A percentile compares a stretch with the other conserved stretches of the same genome.
phyloP scores from a whole-genome alignment of 2,113 vertebrate species.

The Zosterops borbonicus region DNA sequence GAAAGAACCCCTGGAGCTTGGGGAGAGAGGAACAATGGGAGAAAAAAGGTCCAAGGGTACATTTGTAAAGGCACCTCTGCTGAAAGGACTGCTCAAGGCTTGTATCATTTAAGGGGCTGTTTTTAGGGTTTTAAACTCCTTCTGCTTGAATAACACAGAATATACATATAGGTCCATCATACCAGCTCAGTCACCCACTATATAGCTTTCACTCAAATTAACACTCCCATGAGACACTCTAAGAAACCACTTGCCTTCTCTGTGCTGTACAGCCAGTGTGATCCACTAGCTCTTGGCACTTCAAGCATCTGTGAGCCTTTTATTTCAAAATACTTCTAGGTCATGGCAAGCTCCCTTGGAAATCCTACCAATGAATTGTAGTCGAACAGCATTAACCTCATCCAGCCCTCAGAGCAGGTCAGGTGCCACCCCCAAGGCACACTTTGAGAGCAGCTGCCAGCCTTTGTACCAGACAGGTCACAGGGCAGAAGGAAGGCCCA shows the following conservation, averaged over 20 bases:
- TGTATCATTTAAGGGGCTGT: background rate
- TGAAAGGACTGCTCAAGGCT: background rate
- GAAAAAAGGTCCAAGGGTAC: background rate
- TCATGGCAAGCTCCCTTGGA: background rate
- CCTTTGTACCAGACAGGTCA: accelerated
- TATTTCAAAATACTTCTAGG: background rate
- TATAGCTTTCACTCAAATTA: background rate
- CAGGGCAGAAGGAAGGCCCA: background rate
- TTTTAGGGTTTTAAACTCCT: background rate
- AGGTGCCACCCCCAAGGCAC: background rate
- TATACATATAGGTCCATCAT: background rate
- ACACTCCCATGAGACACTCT: background rate
- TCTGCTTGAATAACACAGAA: background rate
- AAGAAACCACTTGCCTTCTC: background rate
- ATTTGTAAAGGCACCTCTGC: background rate
- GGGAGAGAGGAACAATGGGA: background rate
- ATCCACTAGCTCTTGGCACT: background rate
- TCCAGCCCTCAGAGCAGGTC: background rate
- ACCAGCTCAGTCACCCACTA: background rate
- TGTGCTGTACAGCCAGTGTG: background rate
- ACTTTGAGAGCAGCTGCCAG: background rate
- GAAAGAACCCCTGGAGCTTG: background rate
- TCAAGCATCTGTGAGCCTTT: background rate
- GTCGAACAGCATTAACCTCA: background rate
- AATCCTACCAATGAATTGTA: background rate